Evolutionary conservation across 2,113 vertebrate genomes (phyloP), one percentile per base, ranked within the genome.

Genomic region (Gymnogyps californianus): DNA sequence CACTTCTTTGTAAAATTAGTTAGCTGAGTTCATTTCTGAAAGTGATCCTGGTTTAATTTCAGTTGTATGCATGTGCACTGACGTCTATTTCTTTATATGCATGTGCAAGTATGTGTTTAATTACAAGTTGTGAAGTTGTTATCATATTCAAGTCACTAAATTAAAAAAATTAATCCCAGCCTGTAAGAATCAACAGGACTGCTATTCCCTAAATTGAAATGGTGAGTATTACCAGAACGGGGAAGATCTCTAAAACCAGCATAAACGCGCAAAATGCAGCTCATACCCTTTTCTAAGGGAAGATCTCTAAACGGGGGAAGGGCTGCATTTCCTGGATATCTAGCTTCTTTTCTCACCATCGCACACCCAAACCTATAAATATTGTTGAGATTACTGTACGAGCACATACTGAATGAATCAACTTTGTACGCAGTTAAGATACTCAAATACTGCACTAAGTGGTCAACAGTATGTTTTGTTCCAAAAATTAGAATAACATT

Each of bases 41-140:
- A 85, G 55, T 70, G 47, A 67, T 94, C 34, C 55, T 86, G 55
- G 13, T 86, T 96, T 96, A 80, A 78, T 88, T 91, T 77, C n/a
- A 20, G 49, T 83, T 80, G n/a, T 62, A 58, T 90, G 87, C 75
- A 71, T 91, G 67, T 77, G 78, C 55, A 40, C 71, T 88, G 89
- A 58, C 0, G 15, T 86, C 87, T 90, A 58, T 83, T 91, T 85
- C 87, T 91, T 70, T 54, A 72, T 34, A 74, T 24, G 32, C 54
- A 32, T 86, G 40, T 52, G 52, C 32, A 51, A 88, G 36, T 59
- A 47, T 78, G 79, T 36, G 54, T 92, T 94, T 95, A 93, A 96
- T 96, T 96, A 97, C 95, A 96, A 95, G 89, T 96, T 95, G 96
- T 88, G 91, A 96, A 96, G 89, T 95, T 94, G 95, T 97, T 96